phyloP scores from a whole-genome alignment of 2,888 invertebrate species.

The Zeuzera pyrina region DNA sequence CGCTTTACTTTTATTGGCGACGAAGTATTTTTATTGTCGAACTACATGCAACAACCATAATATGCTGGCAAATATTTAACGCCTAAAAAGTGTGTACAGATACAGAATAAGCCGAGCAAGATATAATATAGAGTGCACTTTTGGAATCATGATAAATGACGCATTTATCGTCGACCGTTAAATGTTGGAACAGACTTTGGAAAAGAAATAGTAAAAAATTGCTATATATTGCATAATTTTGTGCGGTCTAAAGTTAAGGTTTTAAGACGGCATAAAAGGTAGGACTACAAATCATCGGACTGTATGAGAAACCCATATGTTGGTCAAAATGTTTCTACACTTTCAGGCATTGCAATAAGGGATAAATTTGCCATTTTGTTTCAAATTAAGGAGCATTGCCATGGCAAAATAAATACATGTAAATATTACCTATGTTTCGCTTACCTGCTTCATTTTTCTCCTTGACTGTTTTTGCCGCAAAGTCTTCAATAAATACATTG shows the following conservation, averaged over 20 bases:
- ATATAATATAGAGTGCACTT: too few relatives aligned
- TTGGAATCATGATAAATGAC: too few relatives aligned
- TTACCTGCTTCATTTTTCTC: constrained; percentile 15
- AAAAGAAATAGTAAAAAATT: constrained; percentile 13
- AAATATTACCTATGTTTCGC: constrained; percentile 9
- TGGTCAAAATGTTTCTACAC: constrained; percentile 7
- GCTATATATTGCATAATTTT: constrained; percentile 13
- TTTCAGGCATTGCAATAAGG: constrained; percentile 10
- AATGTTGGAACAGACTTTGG: constrained; percentile 9
- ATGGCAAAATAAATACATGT: constrained; percentile 15
- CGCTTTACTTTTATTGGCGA: too few relatives aligned
- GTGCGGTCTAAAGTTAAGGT: constrained; percentile 6
- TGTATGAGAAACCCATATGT: not conserved
- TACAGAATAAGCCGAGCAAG: too few relatives aligned
- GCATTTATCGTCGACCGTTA: too few relatives aligned
- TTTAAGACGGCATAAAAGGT: not conserved
- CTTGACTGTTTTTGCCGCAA: constrained; percentile 12
- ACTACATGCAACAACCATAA: too few relatives aligned
- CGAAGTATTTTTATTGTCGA: too few relatives aligned
- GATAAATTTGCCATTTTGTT: constrained; percentile 12
- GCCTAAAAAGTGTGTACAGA: too few relatives aligned
- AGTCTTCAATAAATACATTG: constrained; percentile 12
- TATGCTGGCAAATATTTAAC: too few relatives aligned
- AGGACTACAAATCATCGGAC: not conserved
- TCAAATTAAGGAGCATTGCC: constrained; percentile 13